Conservation (phyloP, 2,888 invertebrate species). For the Lucinisca nassula region DNA sequence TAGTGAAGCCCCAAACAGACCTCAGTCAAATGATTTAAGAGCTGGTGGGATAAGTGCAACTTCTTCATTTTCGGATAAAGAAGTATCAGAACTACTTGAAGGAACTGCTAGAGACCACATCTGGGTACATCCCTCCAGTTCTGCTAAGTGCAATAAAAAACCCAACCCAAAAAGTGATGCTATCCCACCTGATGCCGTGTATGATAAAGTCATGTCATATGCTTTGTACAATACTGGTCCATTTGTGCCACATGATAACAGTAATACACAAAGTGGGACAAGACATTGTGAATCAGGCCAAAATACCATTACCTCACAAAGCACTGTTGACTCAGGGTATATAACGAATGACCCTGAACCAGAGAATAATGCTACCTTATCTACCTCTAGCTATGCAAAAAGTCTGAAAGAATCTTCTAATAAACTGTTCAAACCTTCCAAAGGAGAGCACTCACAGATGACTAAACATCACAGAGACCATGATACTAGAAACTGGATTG, state of each 20-base stretch:
- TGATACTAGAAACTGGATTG: slow-evolving; percentile 63
- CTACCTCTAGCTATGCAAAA: slow-evolving; percentile 72
- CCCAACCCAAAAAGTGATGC: not conserved
- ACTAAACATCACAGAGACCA: slow-evolving; percentile 53
- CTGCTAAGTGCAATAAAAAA: slow-evolving; percentile 10
- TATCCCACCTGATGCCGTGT: not conserved
- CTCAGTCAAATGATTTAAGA: too few species aligned
- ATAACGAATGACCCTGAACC: slow-evolving; percentile 81
- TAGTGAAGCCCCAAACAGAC: slow-evolving; percentile 2
- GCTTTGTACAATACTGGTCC: slow-evolving; percentile 24
- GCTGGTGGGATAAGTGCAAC: slow-evolving; percentile 62
- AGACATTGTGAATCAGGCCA: slow-evolving; percentile 78
- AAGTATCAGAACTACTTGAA: slow-evolving; percentile 70
- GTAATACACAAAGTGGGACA: slow-evolving; percentile 58
- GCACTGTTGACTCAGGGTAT: slow-evolving; percentile 82
- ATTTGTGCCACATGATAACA: slow-evolving; percentile 53
- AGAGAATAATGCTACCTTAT: slow-evolving; percentile 66
- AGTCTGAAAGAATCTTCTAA: slow-evolving; percentile 63
- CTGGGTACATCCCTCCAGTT: not conserved
- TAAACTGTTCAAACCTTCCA: slow-evolving; percentile 63
- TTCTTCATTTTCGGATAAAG: slow-evolving; percentile 67
- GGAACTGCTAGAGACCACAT: slow-evolving; percentile 6
- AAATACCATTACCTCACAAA: slow-evolving; percentile 77
- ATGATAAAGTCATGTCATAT: not conserved
- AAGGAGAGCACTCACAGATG: slow-evolving; percentile 2